A percentile compares a stretch with the other conserved stretches of the same genome.
These are phyloP conservation scores for Agrochola lota DNA, from an alignment of 2,888 invertebrate species.

Conservation along the genomic window DNA sequence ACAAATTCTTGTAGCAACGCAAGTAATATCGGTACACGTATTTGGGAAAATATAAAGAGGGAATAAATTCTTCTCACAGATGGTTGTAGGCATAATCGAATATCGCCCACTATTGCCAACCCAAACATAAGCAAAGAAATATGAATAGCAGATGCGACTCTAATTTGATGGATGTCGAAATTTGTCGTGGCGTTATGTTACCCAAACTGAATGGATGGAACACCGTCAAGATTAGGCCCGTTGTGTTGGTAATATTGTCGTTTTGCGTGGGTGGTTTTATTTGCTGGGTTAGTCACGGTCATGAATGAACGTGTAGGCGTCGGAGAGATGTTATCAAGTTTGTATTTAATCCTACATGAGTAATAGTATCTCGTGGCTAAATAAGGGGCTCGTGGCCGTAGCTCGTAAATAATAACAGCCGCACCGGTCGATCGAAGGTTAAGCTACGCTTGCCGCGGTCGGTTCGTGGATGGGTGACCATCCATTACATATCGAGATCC, in stretches of 20 bases:
- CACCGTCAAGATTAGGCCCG: slow-evolving; percentile 35
- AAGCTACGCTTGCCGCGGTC: no score
- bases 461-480: no score
- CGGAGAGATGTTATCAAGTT: slow-evolving; percentile 14
- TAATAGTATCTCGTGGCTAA: background rate
- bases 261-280: slow-evolving; percentile 28
- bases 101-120: slow-evolving; percentile 61
- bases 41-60: slow-evolving; percentile 61
- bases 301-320: slow-evolving; percentile 15
- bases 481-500: no score
- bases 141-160: slow-evolving; percentile 68
- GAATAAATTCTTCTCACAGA: slow-evolving; percentile 63
- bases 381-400: background rate
- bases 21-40: slow-evolving; percentile 54
- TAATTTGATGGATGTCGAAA: slow-evolving; percentile 69
- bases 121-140: slow-evolving; percentile 62
- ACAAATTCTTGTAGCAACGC: slow-evolving; percentile 39
- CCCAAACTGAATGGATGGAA: slow-evolving; percentile 46
- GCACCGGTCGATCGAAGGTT: no score
- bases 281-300: slow-evolving; percentile 1
- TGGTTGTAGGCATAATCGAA: slow-evolving; percentile 69
- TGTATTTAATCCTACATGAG: slow-evolving; percentile 7
- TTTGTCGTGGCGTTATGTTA: slow-evolving; percentile 58
- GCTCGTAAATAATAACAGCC: no score
- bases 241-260: slow-evolving; percentile 26